These are phyloP conservation scores for Dreissena polymorpha DNA, from an alignment of 1,140 invertebrate species.

Conservation along the genomic window DNA sequence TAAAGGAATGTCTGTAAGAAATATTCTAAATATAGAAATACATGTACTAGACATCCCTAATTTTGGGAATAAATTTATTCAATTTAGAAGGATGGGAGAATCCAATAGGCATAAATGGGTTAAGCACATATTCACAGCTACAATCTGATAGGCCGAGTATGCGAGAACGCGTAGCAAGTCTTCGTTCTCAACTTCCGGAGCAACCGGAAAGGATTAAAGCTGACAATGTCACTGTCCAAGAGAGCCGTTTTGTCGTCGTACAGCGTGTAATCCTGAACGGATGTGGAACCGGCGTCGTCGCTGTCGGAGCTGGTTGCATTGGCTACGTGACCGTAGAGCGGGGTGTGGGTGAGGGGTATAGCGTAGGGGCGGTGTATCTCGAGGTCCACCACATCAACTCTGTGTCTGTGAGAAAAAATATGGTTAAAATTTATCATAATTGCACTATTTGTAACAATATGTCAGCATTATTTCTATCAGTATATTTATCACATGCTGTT, in stretches of 20 bases:
- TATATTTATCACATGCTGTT: too few species aligned
- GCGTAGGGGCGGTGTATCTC: conserved; percentile 44
- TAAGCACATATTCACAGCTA: not conserved
- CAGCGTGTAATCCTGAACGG: conserved; percentile 18
- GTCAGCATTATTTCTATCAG: too few species aligned
- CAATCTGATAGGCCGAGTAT: conserved; percentile 22
- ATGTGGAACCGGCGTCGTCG: conserved; percentile 5
- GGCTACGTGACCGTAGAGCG: not conserved
- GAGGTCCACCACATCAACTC: conserved; percentile 25
- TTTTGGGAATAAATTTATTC: too few species aligned
- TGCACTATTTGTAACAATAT: too few species aligned
- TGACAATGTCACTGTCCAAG: conserved; percentile 32
- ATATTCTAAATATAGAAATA: too few species aligned
- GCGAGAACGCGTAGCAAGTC: conserved; percentile 36
- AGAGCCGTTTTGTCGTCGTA: conserved; percentile 42
- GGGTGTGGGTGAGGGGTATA: conserved; percentile 16
- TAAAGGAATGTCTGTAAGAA: too few species aligned
- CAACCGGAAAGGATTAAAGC: conserved; percentile 47
- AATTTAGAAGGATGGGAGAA: too few species aligned
- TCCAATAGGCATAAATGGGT: too few species aligned
- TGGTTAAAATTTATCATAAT: too few species aligned
- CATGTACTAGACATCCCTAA: too few species aligned
- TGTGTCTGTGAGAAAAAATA: conserved; percentile 19
- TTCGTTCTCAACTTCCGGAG: conserved; percentile 31
- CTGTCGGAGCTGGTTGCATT: conserved; percentile 8